Base-by-base conservation (phyloP, 1,140 invertebrate species). In the Orchesella cincta region DNA sequence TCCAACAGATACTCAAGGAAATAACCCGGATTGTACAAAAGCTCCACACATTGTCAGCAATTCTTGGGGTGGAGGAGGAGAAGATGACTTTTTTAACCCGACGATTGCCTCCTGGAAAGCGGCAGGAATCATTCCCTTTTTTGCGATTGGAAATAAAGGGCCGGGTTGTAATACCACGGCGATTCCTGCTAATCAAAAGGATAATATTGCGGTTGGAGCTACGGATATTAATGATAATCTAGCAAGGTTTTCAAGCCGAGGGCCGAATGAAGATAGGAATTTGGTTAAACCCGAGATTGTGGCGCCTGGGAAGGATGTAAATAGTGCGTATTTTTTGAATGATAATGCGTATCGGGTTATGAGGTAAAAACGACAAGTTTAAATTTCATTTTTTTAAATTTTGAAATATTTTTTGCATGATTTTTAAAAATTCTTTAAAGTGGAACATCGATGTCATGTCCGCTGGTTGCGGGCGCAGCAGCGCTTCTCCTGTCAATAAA, bases 21-120 rank as follows among this genome's bases (percentile, higher is more conserved):
- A 33, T 1, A 73, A 62, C 1, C 31, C 1, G 3, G 57, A 79
- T 26, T 81, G 80, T 36, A 35, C 33, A 14, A 70, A 72, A 23
- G 57, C 54, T 26, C 80, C 80, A 12, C 20, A 77, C 16, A 62
- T 81, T 23, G 35, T 80, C 26, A 72, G 33, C 14, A 76, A 76
- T 52, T 73, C 77, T 52, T 80, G 79, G 79, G 34, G 34, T n/a
- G 76, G 54, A 8, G 51, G 51, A 1, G n/a, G 35, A 1, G 76
- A 73, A n/a, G n/a, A 74, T 1, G 14, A 12, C 33, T 73, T 23
- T 16, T 73, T 34, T 36, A 33, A 73, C 28, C 0, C 0, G 0
- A 29, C 74, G 0, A 67, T 70, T 35, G 31, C 52, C 1, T 70
- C 72, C 1, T 77, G 76, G 76, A 62, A 31, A 29, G 54, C 70